A percentile compares a stretch with the other conserved stretches of the same genome.
Conservation (phyloP, 2,888 invertebrate genomes). For the Tethea ocularis region DNA sequence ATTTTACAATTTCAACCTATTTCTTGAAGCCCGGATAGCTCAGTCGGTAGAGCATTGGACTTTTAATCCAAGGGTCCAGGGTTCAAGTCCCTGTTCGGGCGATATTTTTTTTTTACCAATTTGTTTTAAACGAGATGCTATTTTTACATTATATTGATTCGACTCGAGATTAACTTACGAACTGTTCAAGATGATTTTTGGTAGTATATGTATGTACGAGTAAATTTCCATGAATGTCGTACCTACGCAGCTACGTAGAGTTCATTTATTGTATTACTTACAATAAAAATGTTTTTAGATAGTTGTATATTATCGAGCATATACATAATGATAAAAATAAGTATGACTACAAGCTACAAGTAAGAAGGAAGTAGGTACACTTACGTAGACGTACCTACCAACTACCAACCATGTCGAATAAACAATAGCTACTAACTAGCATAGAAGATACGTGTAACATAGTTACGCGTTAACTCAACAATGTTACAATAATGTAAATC, state of each 20-base stretch:
- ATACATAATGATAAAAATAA: background rate
- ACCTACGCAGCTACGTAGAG: too few species aligned
- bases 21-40: slow-evolving; percentile 79
- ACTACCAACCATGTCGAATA: slow-evolving; percentile 1
- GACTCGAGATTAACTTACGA: too few species aligned
- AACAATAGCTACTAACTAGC: background rate
- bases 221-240: too few species aligned
- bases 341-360: background rate
- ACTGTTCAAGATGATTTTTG: too few species aligned
- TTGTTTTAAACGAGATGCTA: too few species aligned
- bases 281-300: too few species aligned
- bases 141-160: background rate
- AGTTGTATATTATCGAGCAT: too few species aligned
- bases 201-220: too few species aligned
- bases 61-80: slow-evolving; percentile 85
- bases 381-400: background rate
- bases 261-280: too few species aligned
- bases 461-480: background rate
- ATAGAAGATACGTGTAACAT: background rate
- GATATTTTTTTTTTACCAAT: slow-evolving; percentile 25
- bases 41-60: slow-evolving; percentile 85
- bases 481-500: slow-evolving; percentile 1
- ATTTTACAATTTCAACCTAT: background rate
- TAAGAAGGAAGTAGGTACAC: background rate
- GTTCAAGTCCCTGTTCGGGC: slow-evolving; percentile 85